A percentile compares a stretch with the other conserved stretches of the same genome.
These are phyloP conservation scores for Psittacus erithacus DNA, from an alignment of 2,113 vertebrate species.

Conservation along the genomic window DNA sequence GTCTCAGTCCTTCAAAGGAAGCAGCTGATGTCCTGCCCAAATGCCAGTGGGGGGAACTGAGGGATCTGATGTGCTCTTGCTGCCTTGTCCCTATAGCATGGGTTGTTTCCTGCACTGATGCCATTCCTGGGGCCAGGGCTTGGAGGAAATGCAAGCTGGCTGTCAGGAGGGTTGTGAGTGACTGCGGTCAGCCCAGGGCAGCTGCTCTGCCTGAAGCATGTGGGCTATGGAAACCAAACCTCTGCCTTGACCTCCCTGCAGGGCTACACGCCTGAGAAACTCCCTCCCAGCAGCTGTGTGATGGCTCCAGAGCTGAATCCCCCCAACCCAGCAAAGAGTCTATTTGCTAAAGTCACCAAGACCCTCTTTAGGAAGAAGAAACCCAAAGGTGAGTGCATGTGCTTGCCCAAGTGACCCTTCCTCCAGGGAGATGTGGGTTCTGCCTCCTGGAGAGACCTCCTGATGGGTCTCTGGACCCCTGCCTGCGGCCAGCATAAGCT, in stretches of 20 bases:
- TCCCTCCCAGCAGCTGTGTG: conserved; percentile 91
- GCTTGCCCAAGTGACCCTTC: neutral
- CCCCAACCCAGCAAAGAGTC: conserved; percentile 90
- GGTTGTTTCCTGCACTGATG: neutral
- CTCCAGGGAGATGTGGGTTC: neutral
- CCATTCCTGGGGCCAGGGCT: neutral
- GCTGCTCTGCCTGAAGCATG: neutral
- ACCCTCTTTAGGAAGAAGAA: conserved; percentile 93
- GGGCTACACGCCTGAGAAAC: conserved; percentile 93
- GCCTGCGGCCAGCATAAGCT: neutral
- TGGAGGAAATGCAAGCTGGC: conserved; percentile 3
- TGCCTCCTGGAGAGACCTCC: neutral
- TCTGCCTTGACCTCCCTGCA: conserved; percentile 60
- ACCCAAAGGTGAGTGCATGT: conserved; percentile 79
- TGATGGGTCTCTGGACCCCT: neutral
- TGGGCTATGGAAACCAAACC: neutral
- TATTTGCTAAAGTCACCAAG: conserved; percentile 96
- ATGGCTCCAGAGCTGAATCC: conserved; percentile 91
- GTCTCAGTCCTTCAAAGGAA: neutral
- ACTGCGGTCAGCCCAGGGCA: neutral
- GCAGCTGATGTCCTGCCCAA: neutral
- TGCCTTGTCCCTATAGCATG: neutral
- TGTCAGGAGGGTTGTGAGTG: conserved; percentile 38
- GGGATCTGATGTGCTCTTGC: neutral
- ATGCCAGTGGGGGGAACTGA: neutral